Evolutionary conservation across 2,888 invertebrate genomes (phyloP).

Genomic region (Notocelia uddmanniana): DNA sequence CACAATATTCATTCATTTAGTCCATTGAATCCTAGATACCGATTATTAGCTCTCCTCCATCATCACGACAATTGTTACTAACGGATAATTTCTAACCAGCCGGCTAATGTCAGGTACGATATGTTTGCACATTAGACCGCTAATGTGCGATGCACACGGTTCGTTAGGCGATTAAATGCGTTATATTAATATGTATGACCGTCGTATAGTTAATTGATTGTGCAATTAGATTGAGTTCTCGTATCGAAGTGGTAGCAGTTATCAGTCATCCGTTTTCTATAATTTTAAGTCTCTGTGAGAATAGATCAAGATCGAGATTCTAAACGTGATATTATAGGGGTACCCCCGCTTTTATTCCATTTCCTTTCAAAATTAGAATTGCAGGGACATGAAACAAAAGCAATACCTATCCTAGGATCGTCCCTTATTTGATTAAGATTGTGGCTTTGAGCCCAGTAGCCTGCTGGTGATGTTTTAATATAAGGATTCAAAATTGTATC

Average conservation of each 20-base stretch:
- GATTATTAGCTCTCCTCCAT: constrained; percentile 3
- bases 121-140: constrained; percentile 41
- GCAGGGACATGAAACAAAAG: too few species aligned
- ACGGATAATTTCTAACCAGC: constrained; percentile 15
- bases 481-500: too few species aligned
- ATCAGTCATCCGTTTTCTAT: constrained; percentile 16
- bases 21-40: neutral
- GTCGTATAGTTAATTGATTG: constrained; percentile 36
- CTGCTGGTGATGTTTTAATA: neutral
- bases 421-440: neutral
- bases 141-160: constrained; percentile 41
- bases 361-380: neutral
- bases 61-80: constrained; percentile 11
- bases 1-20: neutral
- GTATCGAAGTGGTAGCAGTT: constrained; percentile 15
- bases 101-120: constrained; percentile 24
- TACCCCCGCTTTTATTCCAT: too few species aligned
- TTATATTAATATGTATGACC: constrained; percentile 38
- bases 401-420: too few species aligned
- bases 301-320: neutral
- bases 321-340: neutral
- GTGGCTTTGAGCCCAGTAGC: neutral
- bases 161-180: constrained; percentile 43
- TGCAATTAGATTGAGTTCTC: constrained; percentile 36
- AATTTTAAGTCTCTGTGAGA: neutral